Base-by-base conservation (phyloP, 2,797 vertebrate species). In the Dromococcyx pavoninus region DNA sequence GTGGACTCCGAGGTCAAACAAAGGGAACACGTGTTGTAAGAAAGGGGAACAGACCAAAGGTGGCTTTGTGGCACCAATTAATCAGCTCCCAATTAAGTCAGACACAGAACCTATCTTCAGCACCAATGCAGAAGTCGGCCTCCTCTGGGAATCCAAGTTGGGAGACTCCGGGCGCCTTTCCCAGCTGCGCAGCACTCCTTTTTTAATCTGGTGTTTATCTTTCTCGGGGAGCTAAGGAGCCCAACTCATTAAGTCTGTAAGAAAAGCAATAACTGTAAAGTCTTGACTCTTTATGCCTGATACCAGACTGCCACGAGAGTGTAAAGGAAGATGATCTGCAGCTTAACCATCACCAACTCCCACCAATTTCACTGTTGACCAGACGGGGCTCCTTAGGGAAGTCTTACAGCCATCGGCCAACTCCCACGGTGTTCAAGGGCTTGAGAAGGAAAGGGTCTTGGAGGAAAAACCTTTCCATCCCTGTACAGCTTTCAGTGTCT, bases 1-100 rank as follows among this genome's bases (percentile, higher is more conserved):
- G 10, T 3, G 19, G 0, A 25, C 8, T 3, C 51, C 1, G 14
- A 37, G 81, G 30, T 9, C 12, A 2, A 39, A 41, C 39, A 41
- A 41, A 33, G 35, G 37, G 57, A 80, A 51, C 0, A 0, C 0
- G 4, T 4, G 6, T 1, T 12, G 11, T 7, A 32, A 48, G 32
- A 13, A 71, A 72, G 6, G 15, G 62, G 58, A 50, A 50, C 30
- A 85, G 35, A 65, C n/a, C 56, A 1, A 28, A 85, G 46, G 30
- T 3, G 44, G 25, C 2, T 86, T 53, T 25, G 71, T 27, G 37
- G 79, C 62, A 85, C 4, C 66, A 2, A 21, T 48, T 48, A 48
- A 23, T 22, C 46, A 5, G 65, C 37, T 88, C 90, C 92, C 70
- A 69, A 51, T 62, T 46, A 95, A 43, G 54, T 17, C 13, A 4